These are phyloP conservation scores for Nephila pilipes DNA, from an alignment of 1,140 invertebrate species.

Conservation along the genomic window DNA sequence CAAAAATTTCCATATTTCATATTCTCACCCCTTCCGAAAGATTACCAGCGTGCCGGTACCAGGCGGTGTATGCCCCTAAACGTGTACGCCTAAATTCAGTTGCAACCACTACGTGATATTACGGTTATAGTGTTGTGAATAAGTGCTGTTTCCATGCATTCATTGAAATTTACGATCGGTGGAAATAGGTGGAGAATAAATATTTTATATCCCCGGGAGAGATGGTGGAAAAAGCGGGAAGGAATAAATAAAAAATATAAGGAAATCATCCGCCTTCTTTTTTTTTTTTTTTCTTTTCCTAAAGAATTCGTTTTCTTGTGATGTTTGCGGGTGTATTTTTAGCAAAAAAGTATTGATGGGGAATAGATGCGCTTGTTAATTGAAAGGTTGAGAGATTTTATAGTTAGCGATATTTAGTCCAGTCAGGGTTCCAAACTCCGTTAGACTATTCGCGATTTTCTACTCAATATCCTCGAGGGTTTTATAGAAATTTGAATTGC, in stretches of 20 bases:
- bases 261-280: neutral
- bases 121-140: constrained; percentile 15
- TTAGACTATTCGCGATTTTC: no score
- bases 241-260: constrained; percentile 13
- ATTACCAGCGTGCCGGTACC: neutral
- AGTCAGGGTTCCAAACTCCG: no score
- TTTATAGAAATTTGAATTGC: no score
- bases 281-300: no score
- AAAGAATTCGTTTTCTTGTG: no score
- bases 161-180: constrained; percentile 50
- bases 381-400: no score
- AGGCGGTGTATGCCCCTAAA: neutral
- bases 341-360: no score
- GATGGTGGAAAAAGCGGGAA: neutral
- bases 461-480: no score
- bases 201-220: constrained; percentile 35
- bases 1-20: constrained; percentile 46
- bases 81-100: neutral
- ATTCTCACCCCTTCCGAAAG: neutral
- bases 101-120: constrained; percentile 44
- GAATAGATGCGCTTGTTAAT: no score
- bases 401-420: no score
- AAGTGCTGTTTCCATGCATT: neutral
- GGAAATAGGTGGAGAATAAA: constrained; percentile 31
- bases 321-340: no score